Conservation (phyloP, 2,888 invertebrate genomes). For the Macrophya annulata region DNA sequence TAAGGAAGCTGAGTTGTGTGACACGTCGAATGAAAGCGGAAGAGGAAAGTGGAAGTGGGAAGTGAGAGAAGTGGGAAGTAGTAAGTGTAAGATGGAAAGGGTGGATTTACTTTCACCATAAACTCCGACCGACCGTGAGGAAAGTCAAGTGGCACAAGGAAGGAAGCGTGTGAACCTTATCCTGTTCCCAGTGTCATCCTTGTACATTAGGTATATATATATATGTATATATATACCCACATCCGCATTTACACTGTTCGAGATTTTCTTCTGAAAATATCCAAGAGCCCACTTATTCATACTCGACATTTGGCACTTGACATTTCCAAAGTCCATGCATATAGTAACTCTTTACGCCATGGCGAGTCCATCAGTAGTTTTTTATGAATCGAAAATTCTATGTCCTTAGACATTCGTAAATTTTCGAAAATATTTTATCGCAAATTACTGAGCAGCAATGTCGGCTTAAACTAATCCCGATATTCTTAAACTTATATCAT, state of each 20-base stretch:
- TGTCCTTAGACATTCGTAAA: not conserved
- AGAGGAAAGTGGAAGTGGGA: slow-evolving; percentile 14
- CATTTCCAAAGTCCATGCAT: not conserved
- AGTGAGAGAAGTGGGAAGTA: not conserved
- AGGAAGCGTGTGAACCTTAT: not conserved
- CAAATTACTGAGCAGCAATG: not conserved
- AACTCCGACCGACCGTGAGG: slow-evolving; percentile 39
- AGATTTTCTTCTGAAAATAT: slow-evolving; percentile 6
- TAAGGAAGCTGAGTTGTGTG: slow-evolving; percentile 34
- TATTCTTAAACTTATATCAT: not conserved
- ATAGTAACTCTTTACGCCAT: no score
- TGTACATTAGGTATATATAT: not conserved
- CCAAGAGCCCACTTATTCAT: not conserved
- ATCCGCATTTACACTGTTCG: not conserved
- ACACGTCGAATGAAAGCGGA: slow-evolving; percentile 12
- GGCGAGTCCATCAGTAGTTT: no score
- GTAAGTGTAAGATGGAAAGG: not conserved
- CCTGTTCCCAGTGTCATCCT: not conserved
- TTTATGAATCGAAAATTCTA: no score
- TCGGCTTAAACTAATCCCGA: not conserved
- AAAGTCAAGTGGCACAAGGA: slow-evolving; percentile 7
- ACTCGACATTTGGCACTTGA: slow-evolving; percentile 6
- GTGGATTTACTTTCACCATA: slow-evolving; percentile 43
- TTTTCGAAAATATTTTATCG: not conserved
- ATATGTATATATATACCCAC: no score